Evolutionary conservation across 2,797 vertebrate genomes (phyloP).

Genomic region (Hemibagrus guttatus): DNA sequence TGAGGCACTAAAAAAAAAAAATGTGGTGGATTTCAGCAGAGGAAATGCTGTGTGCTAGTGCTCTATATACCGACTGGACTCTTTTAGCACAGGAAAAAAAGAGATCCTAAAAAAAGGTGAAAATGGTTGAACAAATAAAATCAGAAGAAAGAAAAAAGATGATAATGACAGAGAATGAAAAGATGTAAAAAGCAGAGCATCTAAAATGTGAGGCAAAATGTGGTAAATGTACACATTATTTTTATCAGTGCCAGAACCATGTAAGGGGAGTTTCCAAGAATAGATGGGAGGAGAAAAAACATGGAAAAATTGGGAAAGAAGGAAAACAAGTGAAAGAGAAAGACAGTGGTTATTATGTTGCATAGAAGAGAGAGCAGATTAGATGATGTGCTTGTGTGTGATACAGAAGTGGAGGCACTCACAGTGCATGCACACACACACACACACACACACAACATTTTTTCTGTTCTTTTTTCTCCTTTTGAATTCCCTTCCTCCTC

Average conservation of each 20-base stretch:
- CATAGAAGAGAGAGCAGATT: constrained; percentile 11
- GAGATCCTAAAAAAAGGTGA: not conserved
- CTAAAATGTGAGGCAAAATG: not conserved
- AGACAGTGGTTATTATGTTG: constrained; percentile 53
- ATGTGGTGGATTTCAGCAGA: not conserved
- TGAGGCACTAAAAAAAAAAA: not conserved
- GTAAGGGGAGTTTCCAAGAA: constrained; percentile 67
- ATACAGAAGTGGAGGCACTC: not conserved
- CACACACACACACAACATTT: constrained; percentile 55
- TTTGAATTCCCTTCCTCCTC: constrained; percentile 66
- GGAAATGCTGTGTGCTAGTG: not conserved
- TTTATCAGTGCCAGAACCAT: constrained; percentile 51
- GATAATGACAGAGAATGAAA: not conserved
- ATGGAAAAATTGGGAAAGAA: constrained; percentile 65
- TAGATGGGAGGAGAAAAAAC: constrained; percentile 59
- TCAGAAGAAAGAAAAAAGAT: not conserved
- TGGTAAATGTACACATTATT: not conserved
- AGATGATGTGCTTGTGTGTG: constrained; percentile 26
- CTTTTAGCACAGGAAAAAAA: not conserved
- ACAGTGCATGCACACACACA: not conserved
- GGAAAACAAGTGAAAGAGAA: constrained; percentile 49
- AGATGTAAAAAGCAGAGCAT: not conserved
- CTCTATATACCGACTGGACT: not conserved
- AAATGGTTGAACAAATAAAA: not conserved
- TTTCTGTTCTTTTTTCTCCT: constrained; percentile 63